Evolutionary conservation across 2,797 vertebrate genomes (phyloP), one percentile per base, ranked within the genome.

Genomic region (Anabacerthia variegaticeps): DNA sequence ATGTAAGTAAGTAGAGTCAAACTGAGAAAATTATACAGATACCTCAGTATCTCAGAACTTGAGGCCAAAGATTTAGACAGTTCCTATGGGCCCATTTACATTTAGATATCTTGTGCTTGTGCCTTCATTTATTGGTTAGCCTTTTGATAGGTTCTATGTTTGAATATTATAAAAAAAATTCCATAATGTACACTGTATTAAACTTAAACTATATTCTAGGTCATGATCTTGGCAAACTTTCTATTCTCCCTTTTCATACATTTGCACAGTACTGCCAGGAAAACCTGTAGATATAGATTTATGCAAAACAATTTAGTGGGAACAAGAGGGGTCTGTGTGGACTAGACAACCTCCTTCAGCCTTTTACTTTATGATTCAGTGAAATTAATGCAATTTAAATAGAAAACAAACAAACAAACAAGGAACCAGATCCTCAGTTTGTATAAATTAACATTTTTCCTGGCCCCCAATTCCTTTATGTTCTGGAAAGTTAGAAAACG

Each of bases 281-380:
- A 86, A 88, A 68, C 15, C 9, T 36, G 3, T 43, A 43, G 9
- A 36, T 75, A 43, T 7, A 62, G n/a, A 51, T 79, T 76, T 73
- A 87, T 19, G 32, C 20, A 62, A 68, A 91, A 61, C 30, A 51
- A 12, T 24, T 72, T 37, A 68, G 18, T 4, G 1, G 19, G 20
- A 58, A 28, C 20, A 3, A 22, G 7, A 0, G 1, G 16, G 1
- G 3, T 6, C 3, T 10, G 2, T 61, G 22, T 67, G 56, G 7
- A 37, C 14, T 61, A 56, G 49, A 24, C 15, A 75, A n/a, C 12
- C 0, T 79, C 23, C 68, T 82, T 34, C 41, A 68, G 20, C 27
- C 18, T 13, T 26, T 78, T 78, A 59, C 34, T 92, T n/a, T 37
- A n/a, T 30, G 16, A 80, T 56, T 75, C 26, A 30, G 23, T 41